Conservation (phyloP, 2,888 invertebrate genomes). For the Habroteleia sp. region DNA sequence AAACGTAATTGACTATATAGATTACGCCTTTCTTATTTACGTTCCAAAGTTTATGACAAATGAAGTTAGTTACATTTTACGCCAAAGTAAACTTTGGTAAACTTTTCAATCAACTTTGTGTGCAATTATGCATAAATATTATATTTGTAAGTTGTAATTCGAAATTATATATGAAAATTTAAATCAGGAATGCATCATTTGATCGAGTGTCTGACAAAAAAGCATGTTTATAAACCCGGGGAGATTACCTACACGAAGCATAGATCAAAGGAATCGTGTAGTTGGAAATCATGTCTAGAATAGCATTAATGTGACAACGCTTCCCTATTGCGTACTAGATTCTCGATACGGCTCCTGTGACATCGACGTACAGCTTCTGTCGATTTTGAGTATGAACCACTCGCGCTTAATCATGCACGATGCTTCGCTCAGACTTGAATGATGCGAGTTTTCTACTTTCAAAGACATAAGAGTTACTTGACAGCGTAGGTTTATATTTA, state of each 20-base stretch:
- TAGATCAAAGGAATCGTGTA: constrained; percentile 56
- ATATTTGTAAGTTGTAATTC: no score
- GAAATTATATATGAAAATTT: no score
- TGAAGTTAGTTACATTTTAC: no score
- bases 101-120: no score
- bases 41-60: no score
- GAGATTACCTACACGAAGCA: constrained; percentile 31
- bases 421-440: constrained; percentile 15
- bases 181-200: not conserved
- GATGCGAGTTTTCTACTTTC: constrained; percentile 37
- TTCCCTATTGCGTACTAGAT: constrained; percentile 46
- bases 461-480: constrained; percentile 39
- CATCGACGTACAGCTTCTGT: constrained; percentile 27
- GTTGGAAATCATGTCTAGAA: constrained; percentile 42
- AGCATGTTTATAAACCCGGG: constrained; percentile 15
- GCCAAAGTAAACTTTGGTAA: no score
- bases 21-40: no score
- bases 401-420: constrained; percentile 50
- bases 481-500: constrained; percentile 31
- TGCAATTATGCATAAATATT: no score
- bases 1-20: no score
- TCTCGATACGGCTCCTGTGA: constrained; percentile 35
- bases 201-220: not conserved
- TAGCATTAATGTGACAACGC: constrained; percentile 57
- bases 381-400: constrained; percentile 43